Evolutionary conservation across 92 coral and sea anemone species (phyloP).

Genomic region (Epizoanthus stellaris): DNA sequence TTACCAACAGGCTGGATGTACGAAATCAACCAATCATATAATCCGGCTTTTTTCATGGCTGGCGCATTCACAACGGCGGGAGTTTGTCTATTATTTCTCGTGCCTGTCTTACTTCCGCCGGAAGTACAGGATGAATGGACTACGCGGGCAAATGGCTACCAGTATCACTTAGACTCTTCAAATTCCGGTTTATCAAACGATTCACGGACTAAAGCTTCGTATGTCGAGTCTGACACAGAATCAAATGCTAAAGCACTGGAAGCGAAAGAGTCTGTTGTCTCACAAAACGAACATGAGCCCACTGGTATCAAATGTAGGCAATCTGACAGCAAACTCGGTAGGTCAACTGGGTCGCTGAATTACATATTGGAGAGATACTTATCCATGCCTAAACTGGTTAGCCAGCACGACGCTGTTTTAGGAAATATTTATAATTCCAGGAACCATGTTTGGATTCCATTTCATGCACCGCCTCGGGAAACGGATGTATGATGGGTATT

Average conservation of each 20-base stretch:
- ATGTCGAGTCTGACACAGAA: constrained; percentile 32
- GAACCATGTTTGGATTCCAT: constrained; percentile 42
- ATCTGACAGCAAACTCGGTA: background rate
- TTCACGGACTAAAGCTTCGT: constrained; percentile 61
- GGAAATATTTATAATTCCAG: constrained; percentile 46
- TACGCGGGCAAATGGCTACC: constrained; percentile 56
- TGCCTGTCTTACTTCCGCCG: constrained; percentile 78
- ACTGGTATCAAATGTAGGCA: background rate
- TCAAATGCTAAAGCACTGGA: constrained; percentile 18
- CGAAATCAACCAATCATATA: constrained; percentile 56
- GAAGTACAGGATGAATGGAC: constrained; percentile 68
- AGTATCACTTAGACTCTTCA: constrained; percentile 47
- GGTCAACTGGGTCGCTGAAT: constrained; percentile 1
- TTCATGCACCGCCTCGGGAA: constrained; percentile 58
- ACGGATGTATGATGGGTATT: constrained; percentile 56
- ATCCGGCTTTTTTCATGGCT: constrained; percentile 85
- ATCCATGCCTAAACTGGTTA: constrained; percentile 72
- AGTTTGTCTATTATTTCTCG: constrained; percentile 73
- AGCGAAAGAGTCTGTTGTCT: constrained; percentile 19
- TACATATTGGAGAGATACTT: constrained; percentile 73
- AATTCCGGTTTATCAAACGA: constrained; percentile 48
- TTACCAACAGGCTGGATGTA: constrained; percentile 79
- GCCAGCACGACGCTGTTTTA: constrained; percentile 62
- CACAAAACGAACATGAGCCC: background rate
- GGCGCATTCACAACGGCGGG: constrained; percentile 79